Base-by-base conservation (phyloP, 2,888 invertebrate genomes). In the Dasysyrphus tricinctus region DNA sequence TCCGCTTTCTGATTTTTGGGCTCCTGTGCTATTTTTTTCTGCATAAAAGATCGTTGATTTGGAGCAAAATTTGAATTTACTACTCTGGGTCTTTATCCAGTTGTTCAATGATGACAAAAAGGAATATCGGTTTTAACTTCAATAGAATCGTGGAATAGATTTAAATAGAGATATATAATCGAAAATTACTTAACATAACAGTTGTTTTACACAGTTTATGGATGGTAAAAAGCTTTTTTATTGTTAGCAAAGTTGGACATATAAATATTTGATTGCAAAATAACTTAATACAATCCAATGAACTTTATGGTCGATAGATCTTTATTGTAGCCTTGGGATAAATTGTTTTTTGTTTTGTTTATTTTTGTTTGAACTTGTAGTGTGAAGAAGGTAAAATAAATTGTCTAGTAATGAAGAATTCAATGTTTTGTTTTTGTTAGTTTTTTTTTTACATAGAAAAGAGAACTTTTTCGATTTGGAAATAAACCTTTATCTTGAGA, bases 1-100 rank as follows among this genome's bases (percentile, higher is more conserved):
- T 81, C 69, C 74, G 77, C 73, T 81, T 86, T 86, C 81, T 70
- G 85, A 80, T 75, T 84, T 80, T 37, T 24, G 59, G 37, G 42
- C 73, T 73, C 61, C 82, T 82, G 54, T 34, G 42, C 29, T 56
- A 29, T 51, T 37, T 59, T 70, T 83, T 69, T 51, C 24, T 24
- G 19, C 57, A 54, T 77, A 47, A 56, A 61, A 74, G 54, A 79
- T 78, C 69, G 78, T 78, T 37, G 59, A 74, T 54, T 74, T 80
- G 59, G 51, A 79, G 67, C 69, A 67, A 74, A 61, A 56, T 47
- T 61, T 24, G 56, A 74, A 83, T 79, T 61, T 44, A 72, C 57
- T 82, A 67, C 47, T 78, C 59, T 57, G 34, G 34, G 34, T 42
- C 37, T 42, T 73, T 67, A 61, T 77, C 44, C 67, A 54, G 65